A percentile compares a stretch with the other conserved stretches of the same genome.
phyloP scores from a whole-genome alignment of 2,888 invertebrate genomes.

The Tetragonula carbonaria region DNA sequence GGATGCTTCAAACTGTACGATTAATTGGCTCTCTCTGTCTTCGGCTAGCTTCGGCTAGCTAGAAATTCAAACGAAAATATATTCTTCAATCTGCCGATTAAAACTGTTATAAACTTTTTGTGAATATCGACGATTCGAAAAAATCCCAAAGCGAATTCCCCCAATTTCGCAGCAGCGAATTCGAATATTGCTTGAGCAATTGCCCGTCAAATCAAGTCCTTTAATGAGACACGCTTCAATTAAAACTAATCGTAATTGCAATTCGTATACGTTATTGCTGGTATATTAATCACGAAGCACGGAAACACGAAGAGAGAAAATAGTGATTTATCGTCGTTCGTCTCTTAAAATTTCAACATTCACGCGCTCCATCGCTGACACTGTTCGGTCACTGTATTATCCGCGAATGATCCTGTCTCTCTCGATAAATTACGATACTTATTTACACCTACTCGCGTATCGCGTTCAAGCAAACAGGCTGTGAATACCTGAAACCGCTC shows the following conservation, averaged over 20 bases:
- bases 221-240: constrained; percentile 35
- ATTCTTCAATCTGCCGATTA: too few species aligned
- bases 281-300: constrained; percentile 8
- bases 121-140: too few species aligned
- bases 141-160: too few species aligned
- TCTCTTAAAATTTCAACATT: constrained; percentile 34
- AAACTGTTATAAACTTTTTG: too few species aligned
- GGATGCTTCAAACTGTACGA: neutral
- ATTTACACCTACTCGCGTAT: constrained; percentile 38
- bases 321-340: constrained; percentile 9
- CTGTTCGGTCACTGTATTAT: neutral
- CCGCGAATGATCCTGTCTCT: constrained; percentile 20
- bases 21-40: neutral
- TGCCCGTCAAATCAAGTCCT: constrained; percentile 6
- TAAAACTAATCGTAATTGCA: constrained; percentile 21
- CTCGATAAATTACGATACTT: constrained; percentile 50
- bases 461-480: constrained; percentile 11
- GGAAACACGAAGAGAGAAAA: neutral
- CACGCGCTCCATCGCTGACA: neutral
- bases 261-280: neutral
- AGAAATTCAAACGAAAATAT: neutral
- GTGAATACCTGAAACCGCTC: constrained; percentile 9
- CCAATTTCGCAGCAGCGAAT: neutral
- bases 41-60: too few species aligned
- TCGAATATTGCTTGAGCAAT: neutral